Base-by-base conservation (phyloP, 2,888 invertebrate genomes). In the Agrochola lota region DNA sequence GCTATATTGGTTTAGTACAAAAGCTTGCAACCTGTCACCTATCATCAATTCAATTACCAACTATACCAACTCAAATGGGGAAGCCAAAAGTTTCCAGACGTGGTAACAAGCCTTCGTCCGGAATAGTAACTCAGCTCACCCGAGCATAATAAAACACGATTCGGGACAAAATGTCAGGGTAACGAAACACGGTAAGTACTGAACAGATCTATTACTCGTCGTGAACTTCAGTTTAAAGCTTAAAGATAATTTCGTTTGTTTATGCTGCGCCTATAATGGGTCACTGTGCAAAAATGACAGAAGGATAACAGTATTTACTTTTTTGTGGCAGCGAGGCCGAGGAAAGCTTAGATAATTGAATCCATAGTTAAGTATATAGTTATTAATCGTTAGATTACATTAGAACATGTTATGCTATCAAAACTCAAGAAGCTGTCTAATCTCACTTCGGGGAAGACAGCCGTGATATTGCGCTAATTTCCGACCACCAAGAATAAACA, bases 231-330 rank as follows among this genome's bases (percentile, higher is more conserved):
- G 81, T 85, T 86, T 85, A 89, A 89, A 85, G 84, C 81, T 83
- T 74, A 80, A 83, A 85, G 80, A 82, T 88, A 89, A 89, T 88
- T 86, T 88, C 79, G 81, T 84, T 80, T 83, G 88, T 89, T 89
- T 88, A 88, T 85, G 81, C 79, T 78, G 60, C 69, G 81, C 81
- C 82, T 86, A 72, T 79, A 71, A 77, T 71, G 20, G 20, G n/a
- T 11, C 59, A 68, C 59, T 71, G 57, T 12, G 59, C 2, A 63
- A 15, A 12, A 0, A 40, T 30, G 6, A 2, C 69, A 87, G 71
- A 30, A 74, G 59, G 1, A 17, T 17, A 35, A 67, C 9, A 12
- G 0, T 9, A 20, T 43, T 52, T 3, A 23, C 9, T 23, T 23
- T 49, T 52, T 52, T 52, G 23, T 8, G 52, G 23, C 23, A 52